Percentiles rank a stretch among this genome's conserved stretches.
phyloP scores from a whole-genome alignment of 1,140 invertebrate species.

The Acromyrmex echinatior region DNA sequence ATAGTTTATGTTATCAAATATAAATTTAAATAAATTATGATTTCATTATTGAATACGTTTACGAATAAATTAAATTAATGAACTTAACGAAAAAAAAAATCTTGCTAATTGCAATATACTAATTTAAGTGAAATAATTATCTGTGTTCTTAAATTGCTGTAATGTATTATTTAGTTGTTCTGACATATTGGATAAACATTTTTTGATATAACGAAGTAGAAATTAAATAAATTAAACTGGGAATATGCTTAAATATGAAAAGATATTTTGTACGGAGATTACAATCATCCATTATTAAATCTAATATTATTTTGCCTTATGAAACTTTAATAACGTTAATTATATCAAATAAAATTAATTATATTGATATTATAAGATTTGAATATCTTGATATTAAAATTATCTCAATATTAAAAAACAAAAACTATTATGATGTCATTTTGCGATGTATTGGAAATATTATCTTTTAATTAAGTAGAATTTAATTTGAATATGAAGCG shows the following conservation, averaged over 20 bases:
- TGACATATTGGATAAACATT: no score
- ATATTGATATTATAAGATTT: no score
- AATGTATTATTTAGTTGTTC: no score
- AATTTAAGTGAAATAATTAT: no score
- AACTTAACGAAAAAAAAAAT: no score
- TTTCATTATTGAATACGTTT: neutral
- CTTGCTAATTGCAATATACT: no score
- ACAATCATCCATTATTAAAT: neutral
- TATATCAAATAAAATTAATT: no score
- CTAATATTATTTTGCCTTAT: neutral
- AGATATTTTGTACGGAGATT: neutral
- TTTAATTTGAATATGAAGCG: neutral
- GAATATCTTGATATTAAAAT: neutral
- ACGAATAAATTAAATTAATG: neutral
- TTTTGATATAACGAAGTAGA: no score
- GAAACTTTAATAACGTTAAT: neutral
- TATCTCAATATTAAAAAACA: conserved; percentile 27
- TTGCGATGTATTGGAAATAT: conserved; percentile 19
- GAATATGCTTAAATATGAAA: neutral
- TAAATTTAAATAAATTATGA: neutral
- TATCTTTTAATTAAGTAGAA: conserved; percentile 8
- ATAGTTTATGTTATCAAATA: neutral
- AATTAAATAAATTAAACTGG: no score
- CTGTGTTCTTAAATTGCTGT: no score
- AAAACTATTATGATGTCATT: neutral